Evolutionary conservation across 2,888 invertebrate species (phyloP), one percentile per base, ranked within the genome.

Genomic region (Melanotus villosus): DNA sequence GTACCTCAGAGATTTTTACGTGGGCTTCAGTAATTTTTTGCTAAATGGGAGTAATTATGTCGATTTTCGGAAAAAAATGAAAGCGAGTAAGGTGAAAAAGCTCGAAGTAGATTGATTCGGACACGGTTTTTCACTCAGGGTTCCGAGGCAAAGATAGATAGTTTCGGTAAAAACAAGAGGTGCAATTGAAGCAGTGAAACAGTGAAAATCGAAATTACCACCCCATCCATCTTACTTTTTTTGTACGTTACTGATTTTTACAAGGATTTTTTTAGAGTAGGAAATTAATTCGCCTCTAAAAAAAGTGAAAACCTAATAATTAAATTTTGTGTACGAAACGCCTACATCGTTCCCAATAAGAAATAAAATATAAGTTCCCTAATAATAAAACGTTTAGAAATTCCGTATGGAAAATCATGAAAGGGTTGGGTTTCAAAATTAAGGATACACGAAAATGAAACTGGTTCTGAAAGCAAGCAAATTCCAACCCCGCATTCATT

Each of bases 61-160:
- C 32, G 65, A 65, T 65, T 58, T 43, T 32, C 9, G 32, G 16
- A 10, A 52, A 52, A 47, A 52, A 56, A 14, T 14, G 12, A 30
- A 23, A 43, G 23, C 47, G 56, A 58, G 67, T 59, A 54, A 26
- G 70, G 64, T 36, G 19, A 14, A 58, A n/a, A 58, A 65, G 50
- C 36, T 59, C 36, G 54, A 65, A 70, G 58, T 58, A 52, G 72
- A 70, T 72, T 70, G 67, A 70, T 72, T 70, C 63, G 52, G 62
- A 72, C 72, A 72, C 57, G 70, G 65, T 65, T 72, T 72, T 72
- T 70, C 70, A 70, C 72, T 67, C 63, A 54, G 43, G 41, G 36
- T 26, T 36, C 14, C 34, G 21, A 43, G 56, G 26, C 32, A 45
- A 52, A 67, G 67, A 65, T 58, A 38, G 65, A 65, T 65, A 65